Percentiles rank a stretch among this genome's conserved stretches.
Evolutionary conservation across 37 sponge, comb jelly and placozoan species (phyloP).

Genomic region (Axinella damicornis): DNA sequence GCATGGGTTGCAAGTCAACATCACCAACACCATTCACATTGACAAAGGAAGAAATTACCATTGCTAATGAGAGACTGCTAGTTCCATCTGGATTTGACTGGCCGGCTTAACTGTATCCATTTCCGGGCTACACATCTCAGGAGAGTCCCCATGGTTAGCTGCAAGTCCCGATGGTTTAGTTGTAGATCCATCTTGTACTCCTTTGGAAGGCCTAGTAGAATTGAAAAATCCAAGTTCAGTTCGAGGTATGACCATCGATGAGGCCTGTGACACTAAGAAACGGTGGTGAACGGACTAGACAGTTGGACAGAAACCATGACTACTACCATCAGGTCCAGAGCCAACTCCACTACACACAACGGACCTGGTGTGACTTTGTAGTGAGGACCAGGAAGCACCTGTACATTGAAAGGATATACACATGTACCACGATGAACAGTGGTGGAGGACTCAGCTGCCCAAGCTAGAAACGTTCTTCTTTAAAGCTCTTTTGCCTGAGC

Average conservation of each 20-base stretch:
- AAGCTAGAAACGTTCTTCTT: slow-evolving; percentile 48
- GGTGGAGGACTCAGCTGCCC: slow-evolving; percentile 4
- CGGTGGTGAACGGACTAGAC: background rate
- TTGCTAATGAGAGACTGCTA: too few relatives aligned
- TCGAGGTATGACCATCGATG: slow-evolving; percentile 3
- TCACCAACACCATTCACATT: too few relatives aligned
- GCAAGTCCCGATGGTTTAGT: slow-evolving; percentile 47
- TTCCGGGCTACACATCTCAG: slow-evolving; percentile 16
- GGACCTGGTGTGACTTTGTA: slow-evolving; percentile 54
- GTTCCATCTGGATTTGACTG: too few relatives aligned
- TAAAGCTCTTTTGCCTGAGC: background rate
- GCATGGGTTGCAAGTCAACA: too few relatives aligned
- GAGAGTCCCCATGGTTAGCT: slow-evolving; percentile 46
- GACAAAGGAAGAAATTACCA: too few relatives aligned
- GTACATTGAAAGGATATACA: too few relatives aligned
- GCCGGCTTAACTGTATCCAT: too few relatives aligned
- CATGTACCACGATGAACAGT: slow-evolving; percentile 6
- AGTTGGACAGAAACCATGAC: slow-evolving; percentile 33
- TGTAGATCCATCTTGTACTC: slow-evolving; percentile 13
- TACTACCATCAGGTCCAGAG: slow-evolving; percentile 61
- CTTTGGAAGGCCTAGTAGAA: slow-evolving; percentile 25
- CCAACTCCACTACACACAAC: slow-evolving; percentile 24
- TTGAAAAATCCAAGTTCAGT: slow-evolving; percentile 13
- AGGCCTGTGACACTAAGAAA: slow-evolving; percentile 6
- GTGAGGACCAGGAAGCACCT: slow-evolving; percentile 26